Conservation (phyloP, 2,888 invertebrate genomes). For the Fragum whitleyi region DNA sequence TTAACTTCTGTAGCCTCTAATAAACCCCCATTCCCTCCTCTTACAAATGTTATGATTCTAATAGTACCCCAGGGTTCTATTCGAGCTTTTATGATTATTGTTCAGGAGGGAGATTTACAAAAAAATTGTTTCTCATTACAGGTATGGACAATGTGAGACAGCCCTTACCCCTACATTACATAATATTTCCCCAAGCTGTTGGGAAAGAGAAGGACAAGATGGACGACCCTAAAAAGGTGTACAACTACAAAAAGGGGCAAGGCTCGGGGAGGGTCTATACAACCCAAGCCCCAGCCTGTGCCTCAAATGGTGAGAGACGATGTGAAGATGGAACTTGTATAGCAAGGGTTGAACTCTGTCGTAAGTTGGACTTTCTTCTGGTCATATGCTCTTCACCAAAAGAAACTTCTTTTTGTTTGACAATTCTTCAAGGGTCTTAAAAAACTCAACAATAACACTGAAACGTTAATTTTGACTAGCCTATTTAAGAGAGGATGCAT, state of each 20-base stretch:
- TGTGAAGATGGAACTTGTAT: slow-evolving; percentile 76
- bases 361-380: slow-evolving; percentile 64
- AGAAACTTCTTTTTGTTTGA: slow-evolving; percentile 3
- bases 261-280: slow-evolving; percentile 1
- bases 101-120: too few relatives aligned
- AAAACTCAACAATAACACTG: too few relatives aligned
- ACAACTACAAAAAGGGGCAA: slow-evolving; percentile 20
- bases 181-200: not conserved
- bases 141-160: slow-evolving; percentile 23
- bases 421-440: too few relatives aligned
- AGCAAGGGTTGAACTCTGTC: slow-evolving; percentile 71
- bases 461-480: too few relatives aligned
- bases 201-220: not conserved
- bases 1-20: too few relatives aligned
- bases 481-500: too few relatives aligned
- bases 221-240: not conserved
- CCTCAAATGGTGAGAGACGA: slow-evolving; percentile 51
- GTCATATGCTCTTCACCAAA: too few relatives aligned
- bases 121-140: slow-evolving; percentile 15
- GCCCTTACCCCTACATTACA: not conserved
- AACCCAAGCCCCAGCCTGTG: slow-evolving; percentile 28
- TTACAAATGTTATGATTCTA: too few relatives aligned
- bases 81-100: too few relatives aligned
- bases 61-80: too few relatives aligned
- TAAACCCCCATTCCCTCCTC: too few relatives aligned